Percentiles rank a stretch among this genome's conserved stretches.
Evolutionary conservation across 2,888 invertebrate genomes (phyloP).

Genomic region (Horisme vitalbata): DNA sequence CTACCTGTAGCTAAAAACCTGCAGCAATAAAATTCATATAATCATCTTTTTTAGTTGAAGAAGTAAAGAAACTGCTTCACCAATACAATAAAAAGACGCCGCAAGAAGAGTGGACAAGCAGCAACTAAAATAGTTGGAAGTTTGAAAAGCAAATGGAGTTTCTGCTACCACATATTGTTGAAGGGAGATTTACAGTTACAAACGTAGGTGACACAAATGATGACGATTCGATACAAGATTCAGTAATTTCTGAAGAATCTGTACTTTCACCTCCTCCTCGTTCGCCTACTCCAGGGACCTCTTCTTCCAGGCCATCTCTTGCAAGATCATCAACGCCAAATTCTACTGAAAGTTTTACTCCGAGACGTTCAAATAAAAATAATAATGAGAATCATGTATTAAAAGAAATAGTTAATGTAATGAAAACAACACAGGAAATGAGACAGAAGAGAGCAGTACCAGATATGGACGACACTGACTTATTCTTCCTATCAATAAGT

Average conservation of each 20-base stretch:
- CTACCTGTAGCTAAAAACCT: background rate
- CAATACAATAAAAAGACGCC: no score
- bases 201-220: background rate
- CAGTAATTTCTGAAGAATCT: background rate
- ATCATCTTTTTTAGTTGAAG: no score
- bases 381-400: no score
- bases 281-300: background rate
- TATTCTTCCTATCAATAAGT: background rate
- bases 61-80: no score
- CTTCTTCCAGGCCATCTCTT: background rate
- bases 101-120: no score
- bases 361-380: background rate
- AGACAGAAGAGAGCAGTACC: no score
- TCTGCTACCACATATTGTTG: background rate
- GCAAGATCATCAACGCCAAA: background rate
- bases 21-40: background rate
- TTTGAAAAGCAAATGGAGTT: background rate
- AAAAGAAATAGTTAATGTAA: no score
- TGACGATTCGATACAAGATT: background rate
- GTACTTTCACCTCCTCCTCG: background rate
- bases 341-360: background rate
- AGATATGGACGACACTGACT: no score
- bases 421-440: no score
- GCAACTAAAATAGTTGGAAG: no score
- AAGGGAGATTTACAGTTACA: background rate